Evolutionary conservation across 1,140 invertebrate species (phyloP).

Genomic region (Ceratina australensis): DNA sequence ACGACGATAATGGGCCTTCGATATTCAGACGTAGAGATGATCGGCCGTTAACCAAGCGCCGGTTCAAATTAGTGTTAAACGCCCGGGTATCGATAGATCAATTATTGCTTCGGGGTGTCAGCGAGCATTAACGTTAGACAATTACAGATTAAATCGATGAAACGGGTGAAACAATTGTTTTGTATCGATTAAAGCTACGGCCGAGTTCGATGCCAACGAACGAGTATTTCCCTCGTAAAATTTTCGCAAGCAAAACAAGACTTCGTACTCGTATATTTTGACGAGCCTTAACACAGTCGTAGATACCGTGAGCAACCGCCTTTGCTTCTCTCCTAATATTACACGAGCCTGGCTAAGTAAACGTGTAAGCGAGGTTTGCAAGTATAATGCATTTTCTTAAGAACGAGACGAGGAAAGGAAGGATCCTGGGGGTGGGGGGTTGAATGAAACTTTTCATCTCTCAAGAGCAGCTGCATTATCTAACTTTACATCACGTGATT

Average conservation of each 20-base stretch:
- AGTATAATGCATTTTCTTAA: slow-evolving; percentile 68
- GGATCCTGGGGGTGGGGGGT: too few species aligned
- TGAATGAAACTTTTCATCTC: too few species aligned
- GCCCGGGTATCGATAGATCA: too few species aligned
- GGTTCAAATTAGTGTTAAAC: not conserved
- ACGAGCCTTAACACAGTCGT: not conserved
- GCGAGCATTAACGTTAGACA: too few species aligned
- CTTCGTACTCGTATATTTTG: not conserved
- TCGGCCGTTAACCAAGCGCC: not conserved
- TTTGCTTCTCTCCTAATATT: not conserved
- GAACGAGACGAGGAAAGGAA: too few species aligned
- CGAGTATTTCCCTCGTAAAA: not conserved
- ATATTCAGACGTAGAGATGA: not conserved
- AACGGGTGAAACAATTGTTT: too few species aligned
- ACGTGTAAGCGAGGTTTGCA: slow-evolving; percentile 7
- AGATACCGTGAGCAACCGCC: not conserved
- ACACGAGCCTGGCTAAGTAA: not conserved
- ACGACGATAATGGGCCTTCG: not conserved
- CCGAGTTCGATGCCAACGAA: too few species aligned
- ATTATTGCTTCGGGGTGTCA: not conserved
- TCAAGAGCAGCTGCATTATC: too few species aligned
- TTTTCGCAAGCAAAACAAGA: not conserved
- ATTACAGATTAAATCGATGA: too few species aligned
- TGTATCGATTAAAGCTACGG: too few species aligned
- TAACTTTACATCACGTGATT: too few species aligned